phyloP scores from a whole-genome alignment of 2,113 vertebrate genomes.

The Ivindomyrus marchei region DNA sequence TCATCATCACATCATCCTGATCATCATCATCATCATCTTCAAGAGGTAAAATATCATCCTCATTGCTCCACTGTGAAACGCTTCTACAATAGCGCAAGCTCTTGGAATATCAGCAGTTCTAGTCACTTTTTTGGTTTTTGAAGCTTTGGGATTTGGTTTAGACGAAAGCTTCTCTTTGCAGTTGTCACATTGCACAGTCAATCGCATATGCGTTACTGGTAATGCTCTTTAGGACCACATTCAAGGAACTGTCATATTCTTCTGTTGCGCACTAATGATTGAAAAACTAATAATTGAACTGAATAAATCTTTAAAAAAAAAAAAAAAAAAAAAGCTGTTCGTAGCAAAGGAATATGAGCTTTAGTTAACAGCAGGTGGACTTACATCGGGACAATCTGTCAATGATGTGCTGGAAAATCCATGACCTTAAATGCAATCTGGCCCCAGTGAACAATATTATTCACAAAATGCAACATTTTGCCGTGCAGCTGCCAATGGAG shows the following conservation, averaged over 20 bases:
- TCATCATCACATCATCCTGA: not conserved
- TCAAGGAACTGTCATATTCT: not conserved
- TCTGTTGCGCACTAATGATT: not conserved
- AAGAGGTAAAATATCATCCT: not conserved
- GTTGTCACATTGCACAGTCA: not conserved
- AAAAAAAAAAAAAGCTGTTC: not conserved
- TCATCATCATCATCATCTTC: not conserved
- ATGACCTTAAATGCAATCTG: conserved; percentile 87
- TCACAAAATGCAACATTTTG: conserved; percentile 90
- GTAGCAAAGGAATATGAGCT: not conserved
- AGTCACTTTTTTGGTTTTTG: not conserved
- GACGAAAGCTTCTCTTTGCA: not conserved
- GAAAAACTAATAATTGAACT: not conserved
- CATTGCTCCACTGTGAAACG: not conserved
- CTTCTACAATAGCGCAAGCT: not conserved
- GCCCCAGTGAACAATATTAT: conserved; percentile 82
- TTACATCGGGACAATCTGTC: conserved; percentile 98
- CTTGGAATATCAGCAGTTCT: not conserved
- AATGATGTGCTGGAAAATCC: conserved; percentile 92
- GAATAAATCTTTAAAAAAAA: not conserved
- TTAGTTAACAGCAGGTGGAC: conserved; percentile 52
- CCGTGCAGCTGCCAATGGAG: conserved; percentile 61
- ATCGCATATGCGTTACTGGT: not conserved
- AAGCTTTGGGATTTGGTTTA: not conserved
- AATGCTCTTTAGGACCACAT: not conserved